phyloP scores from a whole-genome alignment of 2,797 vertebrate species.

The Bradypus variegatus region DNA sequence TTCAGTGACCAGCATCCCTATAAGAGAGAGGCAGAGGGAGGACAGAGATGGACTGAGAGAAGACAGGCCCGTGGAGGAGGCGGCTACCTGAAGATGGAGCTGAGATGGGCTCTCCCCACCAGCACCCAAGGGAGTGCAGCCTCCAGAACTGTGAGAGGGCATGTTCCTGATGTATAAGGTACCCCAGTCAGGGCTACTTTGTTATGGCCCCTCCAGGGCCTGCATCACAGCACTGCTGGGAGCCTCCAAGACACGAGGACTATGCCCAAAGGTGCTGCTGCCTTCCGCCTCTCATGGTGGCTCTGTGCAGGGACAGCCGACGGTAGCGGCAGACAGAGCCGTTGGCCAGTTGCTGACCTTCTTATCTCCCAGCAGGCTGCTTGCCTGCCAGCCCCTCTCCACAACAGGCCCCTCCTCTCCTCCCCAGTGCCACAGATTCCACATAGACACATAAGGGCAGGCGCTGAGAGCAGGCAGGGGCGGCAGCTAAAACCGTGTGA shows the following conservation, averaged over 20 bases:
- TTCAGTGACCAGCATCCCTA: neutral
- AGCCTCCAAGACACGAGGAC: neutral
- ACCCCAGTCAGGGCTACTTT: neutral
- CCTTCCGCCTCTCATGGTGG: too few species aligned
- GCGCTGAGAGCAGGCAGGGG: slow-evolving; percentile 28
- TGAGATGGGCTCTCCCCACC: neutral
- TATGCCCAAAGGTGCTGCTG: too few species aligned
- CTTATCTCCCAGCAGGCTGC: neutral
- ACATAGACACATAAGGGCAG: slow-evolving; percentile 6
- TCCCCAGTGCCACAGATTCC: slow-evolving; percentile 14
- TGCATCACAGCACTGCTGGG: neutral
- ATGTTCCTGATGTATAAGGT: neutral
- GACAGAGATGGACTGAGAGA: neutral
- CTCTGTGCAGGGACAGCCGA: too few species aligned
- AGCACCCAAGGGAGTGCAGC: rapidly evolving
- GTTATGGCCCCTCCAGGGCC: neutral
- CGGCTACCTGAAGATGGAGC: neutral
- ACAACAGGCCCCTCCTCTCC: neutral
- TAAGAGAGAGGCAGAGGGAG: neutral
- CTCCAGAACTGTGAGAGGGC: neutral
- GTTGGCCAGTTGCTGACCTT: neutral
- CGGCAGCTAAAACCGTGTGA: slow-evolving; percentile 49
- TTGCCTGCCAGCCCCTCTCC: neutral
- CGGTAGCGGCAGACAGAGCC: neutral
- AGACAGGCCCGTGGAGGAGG: neutral